These are phyloP conservation scores for Syngnathoides biaculeatus DNA, from an alignment of 2,113 vertebrate genomes.

Conservation along the genomic window DNA sequence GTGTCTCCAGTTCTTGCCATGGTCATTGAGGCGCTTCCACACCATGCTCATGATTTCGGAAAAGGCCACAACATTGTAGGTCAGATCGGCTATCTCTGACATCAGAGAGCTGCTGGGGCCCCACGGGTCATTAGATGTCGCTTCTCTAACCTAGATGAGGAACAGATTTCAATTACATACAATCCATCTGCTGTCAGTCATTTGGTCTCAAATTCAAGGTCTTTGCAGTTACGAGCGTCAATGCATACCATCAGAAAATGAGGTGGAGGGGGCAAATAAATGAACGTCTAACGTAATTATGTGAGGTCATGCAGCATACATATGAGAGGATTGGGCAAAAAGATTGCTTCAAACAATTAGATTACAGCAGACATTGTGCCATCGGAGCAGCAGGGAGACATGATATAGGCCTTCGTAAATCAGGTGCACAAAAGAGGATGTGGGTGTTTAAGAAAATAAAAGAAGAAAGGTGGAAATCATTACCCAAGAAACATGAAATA, in stretches of 20 bases:
- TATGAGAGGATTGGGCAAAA: constrained; percentile 3
- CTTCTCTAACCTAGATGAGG: constrained; percentile 76
- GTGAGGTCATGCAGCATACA: not conserved
- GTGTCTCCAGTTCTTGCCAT: constrained; percentile 91
- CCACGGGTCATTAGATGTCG: constrained; percentile 89
- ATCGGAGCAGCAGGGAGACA: constrained; percentile 12
- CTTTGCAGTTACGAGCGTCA: constrained; percentile 3
- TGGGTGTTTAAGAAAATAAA: not conserved
- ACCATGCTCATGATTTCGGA: constrained; percentile 95
- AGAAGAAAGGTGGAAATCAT: constrained; percentile 9
- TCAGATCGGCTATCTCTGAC: constrained; percentile 89
- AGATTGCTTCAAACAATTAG: constrained; percentile 12
- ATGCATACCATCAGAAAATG: constrained; percentile 15
- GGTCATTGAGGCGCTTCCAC: constrained; percentile 89
- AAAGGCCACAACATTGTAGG: constrained; percentile 90
- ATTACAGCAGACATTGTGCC: constrained; percentile 17
- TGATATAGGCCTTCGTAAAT: not conserved
- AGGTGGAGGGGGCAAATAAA: constrained; percentile 9
- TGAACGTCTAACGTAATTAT: constrained; percentile 13
- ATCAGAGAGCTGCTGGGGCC: constrained; percentile 89
- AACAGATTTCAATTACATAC: constrained; percentile 10
- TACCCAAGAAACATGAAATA: constrained; percentile 9
- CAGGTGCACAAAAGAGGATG: not conserved
- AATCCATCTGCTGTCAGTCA: not conserved
- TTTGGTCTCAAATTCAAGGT: not conserved